Base-by-base conservation (phyloP, 2,797 vertebrate species). In the Callimico goeldii region DNA sequence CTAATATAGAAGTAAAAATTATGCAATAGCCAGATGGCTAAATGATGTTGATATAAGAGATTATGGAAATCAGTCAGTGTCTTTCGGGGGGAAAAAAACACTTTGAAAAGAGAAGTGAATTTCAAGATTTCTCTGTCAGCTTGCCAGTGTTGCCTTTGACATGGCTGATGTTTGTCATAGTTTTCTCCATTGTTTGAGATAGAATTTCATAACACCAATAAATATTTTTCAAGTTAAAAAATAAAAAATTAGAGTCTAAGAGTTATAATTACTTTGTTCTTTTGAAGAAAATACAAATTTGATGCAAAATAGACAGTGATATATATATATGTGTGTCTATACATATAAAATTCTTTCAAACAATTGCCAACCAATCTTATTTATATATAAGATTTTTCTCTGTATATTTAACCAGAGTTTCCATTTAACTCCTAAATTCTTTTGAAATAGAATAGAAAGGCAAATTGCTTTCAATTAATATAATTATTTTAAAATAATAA, bases 181-280 rank as follows among this genome's bases (percentile, higher is more conserved):
- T 80, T 90, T 90, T 97, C 75, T 89, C 24, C 6, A 5, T 76
- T 90, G 58, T 90, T 86, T 43, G 79, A 67, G 55, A 46, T 22
- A 86, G 73, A 39, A 92, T 96, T 98, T 96, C 36, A 61, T 91
- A 95, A 97, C 8, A 79, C 79, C 41, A 92, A 17, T 64, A 90
- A 67, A 88, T 80, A 93, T 52, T 97, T 96, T 96, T 50, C 55
- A 84, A 76, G 41, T 67, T 93, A 64, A 76, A 93, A 92, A 89
- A 73, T 73, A 26, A 39, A 79, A 90, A 88, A 55, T 84, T 73
- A 83, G n/a, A 61, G 28, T 90, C 48, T 55, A 64, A 91, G 41
- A 80, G 22, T 84, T 94, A 67, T 61, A 90, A 72, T 75, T 88
- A 90, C 85, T 90, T 91, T 82, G 14, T 88, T 80, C 30, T 90